phyloP scores from a whole-genome alignment of 2,797 vertebrate genomes.

The Malurus leucopterus region DNA sequence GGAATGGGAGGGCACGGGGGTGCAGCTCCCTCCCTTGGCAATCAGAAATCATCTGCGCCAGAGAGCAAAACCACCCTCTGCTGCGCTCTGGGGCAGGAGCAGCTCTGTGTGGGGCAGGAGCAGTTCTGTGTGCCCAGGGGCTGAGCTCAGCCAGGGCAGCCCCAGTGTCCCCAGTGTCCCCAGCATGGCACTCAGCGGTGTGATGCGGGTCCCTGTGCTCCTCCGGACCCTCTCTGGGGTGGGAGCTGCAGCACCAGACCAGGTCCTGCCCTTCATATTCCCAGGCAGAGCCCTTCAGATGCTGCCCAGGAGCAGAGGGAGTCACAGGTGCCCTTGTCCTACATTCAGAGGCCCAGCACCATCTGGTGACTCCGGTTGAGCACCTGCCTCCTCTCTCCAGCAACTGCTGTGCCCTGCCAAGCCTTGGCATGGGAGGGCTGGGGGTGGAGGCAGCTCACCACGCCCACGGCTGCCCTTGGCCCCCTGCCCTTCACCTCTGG shows the following conservation, averaged over 20 bases:
- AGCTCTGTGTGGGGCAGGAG: background rate
- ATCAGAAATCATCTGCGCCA: background rate
- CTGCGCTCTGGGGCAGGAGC: background rate
- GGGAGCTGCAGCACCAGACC: background rate
- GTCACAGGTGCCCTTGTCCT: background rate
- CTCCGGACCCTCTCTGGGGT: background rate
- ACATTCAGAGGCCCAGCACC: slow-evolving; percentile 4
- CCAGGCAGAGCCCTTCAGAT: background rate
- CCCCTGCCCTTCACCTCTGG: background rate
- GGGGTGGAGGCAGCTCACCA: background rate
- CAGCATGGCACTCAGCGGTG: fast-evolving
- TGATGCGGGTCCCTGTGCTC: fast-evolving
- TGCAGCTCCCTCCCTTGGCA: background rate
- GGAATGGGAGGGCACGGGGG: background rate
- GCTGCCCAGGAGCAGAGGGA: background rate
- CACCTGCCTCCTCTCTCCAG: slow-evolving; percentile 7
- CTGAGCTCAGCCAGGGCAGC: background rate
- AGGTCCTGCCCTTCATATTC: background rate
- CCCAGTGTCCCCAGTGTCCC: background rate
- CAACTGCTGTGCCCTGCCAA: background rate
- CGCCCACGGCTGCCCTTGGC: background rate
- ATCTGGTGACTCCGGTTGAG: background rate
- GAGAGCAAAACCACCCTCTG: background rate
- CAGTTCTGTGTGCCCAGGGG: background rate
- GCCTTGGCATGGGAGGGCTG: background rate